Percentiles rank a stretch among this genome's conserved stretches.
These are phyloP conservation scores for Centrocercus urophasianus DNA, from an alignment of 2,113 vertebrate genomes.

Conservation along the genomic window DNA sequence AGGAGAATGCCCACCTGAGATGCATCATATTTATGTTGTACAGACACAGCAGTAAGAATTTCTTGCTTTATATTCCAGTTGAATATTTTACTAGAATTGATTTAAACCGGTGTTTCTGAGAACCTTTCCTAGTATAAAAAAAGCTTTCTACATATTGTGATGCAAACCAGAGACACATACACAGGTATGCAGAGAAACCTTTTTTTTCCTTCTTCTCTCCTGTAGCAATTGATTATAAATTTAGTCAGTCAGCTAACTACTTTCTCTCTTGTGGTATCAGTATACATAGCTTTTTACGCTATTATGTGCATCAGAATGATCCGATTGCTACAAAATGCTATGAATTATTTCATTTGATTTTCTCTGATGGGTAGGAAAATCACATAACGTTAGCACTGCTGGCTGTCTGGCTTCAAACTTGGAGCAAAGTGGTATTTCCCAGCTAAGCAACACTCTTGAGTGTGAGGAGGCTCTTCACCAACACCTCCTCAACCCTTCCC, in stretches of 20 bases:
- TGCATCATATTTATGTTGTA: background rate
- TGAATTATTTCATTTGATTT: slow-evolving; percentile 2
- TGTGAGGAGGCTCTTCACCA: background rate
- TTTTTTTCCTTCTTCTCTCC: background rate
- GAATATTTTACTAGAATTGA: background rate
- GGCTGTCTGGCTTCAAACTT: slow-evolving; percentile 16
- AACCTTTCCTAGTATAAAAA: background rate
- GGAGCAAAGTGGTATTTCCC: background rate
- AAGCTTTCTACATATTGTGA: background rate
- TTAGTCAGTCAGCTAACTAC: background rate
- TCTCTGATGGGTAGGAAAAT: slow-evolving; percentile 1
- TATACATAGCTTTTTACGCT: background rate
- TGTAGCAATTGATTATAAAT: background rate
- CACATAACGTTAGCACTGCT: rapidly evolving
- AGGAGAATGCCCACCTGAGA: background rate
- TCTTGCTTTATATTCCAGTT: background rate
- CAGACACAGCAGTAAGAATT: background rate
- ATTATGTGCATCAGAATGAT: background rate
- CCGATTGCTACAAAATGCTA: background rate
- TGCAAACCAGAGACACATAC: background rate
- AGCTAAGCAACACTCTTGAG: background rate
- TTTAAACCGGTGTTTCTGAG: background rate
- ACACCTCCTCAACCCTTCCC: background rate
- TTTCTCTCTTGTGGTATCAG: background rate
- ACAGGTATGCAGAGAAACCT: background rate